Base-by-base conservation (phyloP, 2,888 invertebrate genomes). In the Andrena bucephala region DNA sequence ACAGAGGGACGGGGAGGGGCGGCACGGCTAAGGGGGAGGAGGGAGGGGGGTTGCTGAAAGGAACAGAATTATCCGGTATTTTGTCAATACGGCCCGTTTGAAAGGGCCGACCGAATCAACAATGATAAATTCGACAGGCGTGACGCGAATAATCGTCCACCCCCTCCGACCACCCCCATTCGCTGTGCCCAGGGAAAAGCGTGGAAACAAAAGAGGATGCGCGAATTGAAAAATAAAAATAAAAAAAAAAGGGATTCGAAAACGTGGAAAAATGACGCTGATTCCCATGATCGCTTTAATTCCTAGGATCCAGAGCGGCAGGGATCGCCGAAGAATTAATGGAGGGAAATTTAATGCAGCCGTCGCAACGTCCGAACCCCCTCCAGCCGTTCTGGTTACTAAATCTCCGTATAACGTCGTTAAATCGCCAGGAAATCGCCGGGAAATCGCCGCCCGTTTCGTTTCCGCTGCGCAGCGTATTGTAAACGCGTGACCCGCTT, bases 341-440 rank as follows among this genome's bases (percentile, higher is more conserved):
- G 62, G 74, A 74, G 67, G 75, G 73, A 69, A 65, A 77, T 81
- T 57, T 48, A 50, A 2, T 62, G 73, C 57, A 24, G 24, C 57
- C 57, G 10, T 24, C 57, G 10, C 24, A 24, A 24, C 57, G 20
- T 57, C 24, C 10, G 0, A 10, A 24, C 10, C 57, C 24, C 57
- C 57, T 13, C 10, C 24, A 13, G 24, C 24, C 8, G 57, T 57
- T 27, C 54, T 10, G 57, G 71, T 77, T 79, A 65, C 73, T 77
- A 76, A 86, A 86, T 84, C 80, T 71, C 60, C 68, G 73, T 67
- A 74, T 81, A 87, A 86, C 71, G 85, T 81, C 81, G 72, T 87
- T 87, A 87, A 86, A 87, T 85, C 73, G 77, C 29, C 57, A 74
- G 42, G 74, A 86, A 82, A 86, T 84, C 82, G 85, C 31, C 70